Evolutionary conservation across 2,888 invertebrate genomes (phyloP), one percentile per base, ranked within the genome.

Genomic region (Drosophila tripunctata): DNA sequence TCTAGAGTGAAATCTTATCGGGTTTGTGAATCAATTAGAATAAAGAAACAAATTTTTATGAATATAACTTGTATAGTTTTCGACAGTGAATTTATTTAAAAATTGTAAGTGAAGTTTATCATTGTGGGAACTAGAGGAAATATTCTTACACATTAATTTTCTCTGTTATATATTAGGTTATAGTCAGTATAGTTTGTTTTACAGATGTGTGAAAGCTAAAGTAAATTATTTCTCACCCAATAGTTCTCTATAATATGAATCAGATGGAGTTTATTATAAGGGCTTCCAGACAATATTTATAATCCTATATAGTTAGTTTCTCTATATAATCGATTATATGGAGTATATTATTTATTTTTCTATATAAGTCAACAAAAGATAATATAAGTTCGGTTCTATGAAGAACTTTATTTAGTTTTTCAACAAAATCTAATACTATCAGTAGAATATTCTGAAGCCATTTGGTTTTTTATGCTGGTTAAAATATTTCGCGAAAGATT

Each of bases 401-500:
- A 35, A 10, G 5, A 3, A 1, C 21, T 14, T 24, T 24, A 10
- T 14, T 14, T 15, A 10, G 8, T 24, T 22, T 0, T 14, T 3
- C 2, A 10, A 21, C 14, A 10, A n/a, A n/a, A 21, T 45, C 12
- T 4, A 21, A 12, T 19, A 21, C 5, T 8, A 12, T 19, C 12
- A 14, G 14, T 2, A 36, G 12, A 8, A 17, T 6, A 4, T 44
- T 43, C 12, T 35, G 22, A 19, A 27, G 1, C n/a, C 17, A 40
- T 64, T 54, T 54, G 48, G 24, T 19, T 36, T 12, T 14, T 30
- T 8, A 35, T 17, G 35, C 21, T 43, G 12, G 14, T 10, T 45
- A 19, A 38, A 50, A 54, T 14, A 38, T 17, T 54, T 57, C 8
- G 22, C 19, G 35, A 36, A 41, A 24, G 7, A 15, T 48, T 36